phyloP scores from a whole-genome alignment of 2,113 vertebrate genomes.

The Mesocricetus auratus region DNA sequence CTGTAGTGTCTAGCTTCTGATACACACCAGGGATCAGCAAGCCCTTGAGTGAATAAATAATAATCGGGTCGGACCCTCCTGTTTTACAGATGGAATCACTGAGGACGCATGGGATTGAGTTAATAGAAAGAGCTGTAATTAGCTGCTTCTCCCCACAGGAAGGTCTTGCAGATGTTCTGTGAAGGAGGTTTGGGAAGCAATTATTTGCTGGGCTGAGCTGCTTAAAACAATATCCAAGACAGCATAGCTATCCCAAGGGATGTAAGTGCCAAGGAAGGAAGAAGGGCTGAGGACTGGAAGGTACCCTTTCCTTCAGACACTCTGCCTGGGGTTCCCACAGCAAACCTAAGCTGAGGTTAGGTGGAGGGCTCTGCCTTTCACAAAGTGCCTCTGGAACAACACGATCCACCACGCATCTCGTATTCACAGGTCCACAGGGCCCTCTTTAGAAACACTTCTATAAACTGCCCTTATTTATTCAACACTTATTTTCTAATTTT shows the following conservation, averaged over 20 bases:
- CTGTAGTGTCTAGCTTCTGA: not conserved
- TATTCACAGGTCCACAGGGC: not conserved
- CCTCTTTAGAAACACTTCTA: not conserved
- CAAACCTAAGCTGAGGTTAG: not conserved
- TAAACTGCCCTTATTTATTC: not conserved
- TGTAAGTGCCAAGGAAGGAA: not conserved
- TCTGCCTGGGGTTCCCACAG: not conserved
- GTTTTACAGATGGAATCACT: constrained; percentile 33
- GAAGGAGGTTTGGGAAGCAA: not conserved
- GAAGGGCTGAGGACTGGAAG: not conserved
- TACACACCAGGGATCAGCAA: not conserved
- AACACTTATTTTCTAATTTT: constrained; percentile 7
- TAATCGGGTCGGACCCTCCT: not conserved
- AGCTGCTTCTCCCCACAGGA: constrained; percentile 27
- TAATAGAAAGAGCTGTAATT: constrained; percentile 22
- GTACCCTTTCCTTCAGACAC: not conserved
- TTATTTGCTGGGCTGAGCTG: not conserved
- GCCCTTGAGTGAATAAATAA: constrained; percentile 20
- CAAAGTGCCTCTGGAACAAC: not conserved
- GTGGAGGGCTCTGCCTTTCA: not conserved
- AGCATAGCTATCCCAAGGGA: not conserved
- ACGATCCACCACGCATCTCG: not conserved
- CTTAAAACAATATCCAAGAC: not conserved
- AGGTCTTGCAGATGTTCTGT: not conserved
- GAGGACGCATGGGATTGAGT: not conserved